Percentiles rank a stretch among this genome's conserved stretches.
phyloP scores from a whole-genome alignment of 1,140 invertebrate species.

The Melitaea cinxia region DNA sequence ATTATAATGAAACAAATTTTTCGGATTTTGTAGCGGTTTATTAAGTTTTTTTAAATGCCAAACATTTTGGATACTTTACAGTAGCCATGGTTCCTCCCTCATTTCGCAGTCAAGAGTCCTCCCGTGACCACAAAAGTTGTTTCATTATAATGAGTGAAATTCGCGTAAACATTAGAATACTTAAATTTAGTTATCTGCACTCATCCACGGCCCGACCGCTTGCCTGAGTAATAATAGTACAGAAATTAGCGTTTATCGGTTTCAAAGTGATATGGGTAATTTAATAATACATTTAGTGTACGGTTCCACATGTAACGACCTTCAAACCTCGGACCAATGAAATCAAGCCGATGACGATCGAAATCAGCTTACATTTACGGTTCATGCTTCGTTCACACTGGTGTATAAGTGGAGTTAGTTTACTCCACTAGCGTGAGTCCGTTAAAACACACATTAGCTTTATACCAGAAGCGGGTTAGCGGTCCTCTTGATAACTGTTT shows the following conservation, averaged over 20 bases:
- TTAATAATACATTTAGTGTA: conserved; percentile 4
- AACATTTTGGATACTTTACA: too few relatives aligned
- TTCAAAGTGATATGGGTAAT: conserved; percentile 2
- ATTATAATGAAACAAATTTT: too few relatives aligned
- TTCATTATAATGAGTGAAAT: too few relatives aligned
- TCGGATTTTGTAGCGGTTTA: too few relatives aligned
- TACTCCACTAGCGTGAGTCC: not conserved
- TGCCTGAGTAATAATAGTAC: not conserved
- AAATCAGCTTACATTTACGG: conserved; percentile 16
- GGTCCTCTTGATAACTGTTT: conserved; percentile 14
- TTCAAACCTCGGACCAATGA: conserved; percentile 24
- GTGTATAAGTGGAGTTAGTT: not conserved
- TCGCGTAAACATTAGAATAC: too few relatives aligned
- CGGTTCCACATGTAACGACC: conserved; percentile 3
- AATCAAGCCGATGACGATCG: conserved; percentile 8
- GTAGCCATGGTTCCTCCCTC: too few relatives aligned
- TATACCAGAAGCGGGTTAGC: not conserved
- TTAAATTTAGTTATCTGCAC: too few relatives aligned
- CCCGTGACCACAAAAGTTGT: too few relatives aligned
- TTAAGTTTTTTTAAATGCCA: too few relatives aligned
- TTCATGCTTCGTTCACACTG: conserved; percentile 13
- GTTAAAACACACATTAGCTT: conserved; percentile 6
- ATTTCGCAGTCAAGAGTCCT: too few relatives aligned
- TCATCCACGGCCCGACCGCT: not conserved
- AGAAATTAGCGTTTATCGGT: not conserved